Conservation (phyloP, 2,113 vertebrate species). For the Poicephalus gulielmi region DNA sequence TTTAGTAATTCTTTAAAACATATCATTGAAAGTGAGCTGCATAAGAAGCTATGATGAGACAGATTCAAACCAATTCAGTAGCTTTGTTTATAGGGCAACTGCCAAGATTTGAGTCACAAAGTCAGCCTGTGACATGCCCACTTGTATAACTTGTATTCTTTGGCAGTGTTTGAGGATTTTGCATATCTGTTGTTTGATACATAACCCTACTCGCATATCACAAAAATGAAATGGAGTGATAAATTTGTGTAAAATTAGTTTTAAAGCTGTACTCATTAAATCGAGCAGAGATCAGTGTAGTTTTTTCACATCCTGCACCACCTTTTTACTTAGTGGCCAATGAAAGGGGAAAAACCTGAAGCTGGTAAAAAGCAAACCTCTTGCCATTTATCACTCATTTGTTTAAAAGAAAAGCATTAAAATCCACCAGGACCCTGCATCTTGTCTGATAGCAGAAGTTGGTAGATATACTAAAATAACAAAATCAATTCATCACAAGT, state of each 20-base stretch:
- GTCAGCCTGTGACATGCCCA: conserved; percentile 56
- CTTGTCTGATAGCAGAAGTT: background rate
- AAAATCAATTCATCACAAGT: background rate
- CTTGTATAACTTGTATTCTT: conserved; percentile 53
- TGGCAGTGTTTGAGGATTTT: conserved; percentile 8
- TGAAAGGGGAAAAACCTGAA: background rate
- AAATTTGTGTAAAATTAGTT: conserved; percentile 7
- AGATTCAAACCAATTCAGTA: conserved; percentile 32
- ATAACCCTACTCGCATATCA: background rate
- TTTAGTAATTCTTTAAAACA: conserved; percentile 28
- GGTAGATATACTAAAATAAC: background rate
- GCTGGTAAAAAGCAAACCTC: background rate
- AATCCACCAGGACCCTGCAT: background rate
- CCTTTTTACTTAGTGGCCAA: background rate
- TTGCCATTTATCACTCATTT: background rate
- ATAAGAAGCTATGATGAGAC: background rate
- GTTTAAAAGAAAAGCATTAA: background rate
- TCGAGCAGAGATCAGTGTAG: background rate
- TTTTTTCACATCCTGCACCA: background rate
- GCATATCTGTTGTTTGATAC: conserved; percentile 11
- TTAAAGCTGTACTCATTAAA: conserved; percentile 5
- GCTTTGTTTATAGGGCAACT: conserved; percentile 42
- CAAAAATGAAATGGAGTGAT: background rate
- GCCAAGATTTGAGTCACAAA: conserved; percentile 62
- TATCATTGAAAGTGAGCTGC: background rate